Evolutionary conservation across 1,140 invertebrate genomes (phyloP).

Genomic region (Brevipalpus yothersi): DNA sequence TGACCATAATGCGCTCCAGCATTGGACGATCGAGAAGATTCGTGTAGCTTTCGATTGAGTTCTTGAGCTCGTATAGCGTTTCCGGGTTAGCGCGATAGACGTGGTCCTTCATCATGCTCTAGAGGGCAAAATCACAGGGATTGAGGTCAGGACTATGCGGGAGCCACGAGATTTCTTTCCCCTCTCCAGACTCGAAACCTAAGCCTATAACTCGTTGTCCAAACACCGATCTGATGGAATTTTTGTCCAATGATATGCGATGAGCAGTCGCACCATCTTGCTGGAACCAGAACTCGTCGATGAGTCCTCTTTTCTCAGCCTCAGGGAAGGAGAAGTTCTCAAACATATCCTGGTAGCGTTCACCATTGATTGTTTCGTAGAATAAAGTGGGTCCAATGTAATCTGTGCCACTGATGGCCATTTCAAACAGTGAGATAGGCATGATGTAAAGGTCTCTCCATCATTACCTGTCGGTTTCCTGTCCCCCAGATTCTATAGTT

Average conservation of each 20-base stretch:
- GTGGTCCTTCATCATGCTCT: slow-evolving; percentile 3
- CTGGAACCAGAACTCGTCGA: background rate
- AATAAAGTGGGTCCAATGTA: no score
- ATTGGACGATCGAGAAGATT: no score
- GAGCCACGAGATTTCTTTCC: background rate
- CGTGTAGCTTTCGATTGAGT: no score
- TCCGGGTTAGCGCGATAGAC: background rate
- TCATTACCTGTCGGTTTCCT: no score
- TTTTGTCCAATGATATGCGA: background rate
- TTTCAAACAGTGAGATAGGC: no score
- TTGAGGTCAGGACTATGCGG: slow-evolving; percentile 6
- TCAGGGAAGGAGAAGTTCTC: background rate
- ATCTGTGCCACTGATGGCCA: no score
- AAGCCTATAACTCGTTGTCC: background rate
- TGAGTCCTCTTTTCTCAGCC: background rate
- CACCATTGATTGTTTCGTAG: no score
- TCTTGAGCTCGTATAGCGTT: background rate
- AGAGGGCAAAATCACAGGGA: slow-evolving; percentile 4
- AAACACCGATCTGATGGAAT: no score
- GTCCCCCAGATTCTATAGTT: background rate
- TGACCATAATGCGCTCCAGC: no score
- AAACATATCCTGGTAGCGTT: background rate
- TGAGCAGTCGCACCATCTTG: background rate
- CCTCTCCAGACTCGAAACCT: background rate
- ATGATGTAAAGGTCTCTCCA: no score